Evolutionary conservation across 2,888 invertebrate species (phyloP), one percentile per base, ranked within the genome.

Genomic region (Leucophenga montana): DNA sequence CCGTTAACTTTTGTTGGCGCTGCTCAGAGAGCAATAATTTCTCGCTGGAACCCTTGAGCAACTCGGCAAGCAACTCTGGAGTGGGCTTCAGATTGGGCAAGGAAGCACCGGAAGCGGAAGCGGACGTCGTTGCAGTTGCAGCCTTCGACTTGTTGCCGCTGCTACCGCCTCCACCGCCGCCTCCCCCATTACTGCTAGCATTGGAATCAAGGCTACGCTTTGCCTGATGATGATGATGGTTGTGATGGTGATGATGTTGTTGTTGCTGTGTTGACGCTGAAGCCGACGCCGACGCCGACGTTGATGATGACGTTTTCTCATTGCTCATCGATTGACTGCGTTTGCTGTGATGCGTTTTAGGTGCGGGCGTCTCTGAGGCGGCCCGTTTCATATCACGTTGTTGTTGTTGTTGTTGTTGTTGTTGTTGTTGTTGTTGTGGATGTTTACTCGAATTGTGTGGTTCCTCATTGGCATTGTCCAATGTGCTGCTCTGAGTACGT

Each of bases 21-120:
- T 90, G 84, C 76, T 92, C 91, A 73, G 92, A 91, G 16, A 94
- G 92, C 69, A 94, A 89, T 39, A 39, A 80, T 76, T 94, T 92
- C 86, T 95, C 95, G 53, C 95, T 95, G 81, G 94, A 94, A 68
- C 95, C 95, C 75, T 94, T 91, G 61, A 95, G 90, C 73, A 95
- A 89, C 86, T 95, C 94, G 57, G 94, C 94, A 72, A 95, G 90
- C 72, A 95, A 89, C 85, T 95, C 94, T 16, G 91, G 92, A 72
- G 92, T 92, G 13, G 92, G 87, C 71, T 85, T 77, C 53, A 85
- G 76, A 69, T 77, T 77, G 11, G 79, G 66, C 48, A 68, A 72
- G 54, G 75, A 71, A 57, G 65, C 71, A 16, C 61, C 56, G 31
- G 57, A 20, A 27, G 46, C 39, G 16, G 65, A 31, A 18, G 33